Evolutionary conservation across 1,140 invertebrate genomes (phyloP).

Genomic region (Drosophila arizonae): DNA sequence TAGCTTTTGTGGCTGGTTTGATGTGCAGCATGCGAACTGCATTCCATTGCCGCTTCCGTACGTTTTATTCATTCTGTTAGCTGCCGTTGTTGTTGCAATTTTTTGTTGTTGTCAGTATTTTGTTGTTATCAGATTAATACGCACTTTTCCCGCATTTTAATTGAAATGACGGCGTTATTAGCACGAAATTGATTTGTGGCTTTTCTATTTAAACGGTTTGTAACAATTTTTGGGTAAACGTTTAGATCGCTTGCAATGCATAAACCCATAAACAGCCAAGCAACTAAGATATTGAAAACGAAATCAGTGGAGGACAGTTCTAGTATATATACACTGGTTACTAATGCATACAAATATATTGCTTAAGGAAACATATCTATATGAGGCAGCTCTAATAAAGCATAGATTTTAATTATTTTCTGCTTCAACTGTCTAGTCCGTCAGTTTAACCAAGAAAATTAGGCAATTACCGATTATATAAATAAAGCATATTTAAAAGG

Average conservation of each 20-base stretch:
- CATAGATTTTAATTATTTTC: too few species aligned
- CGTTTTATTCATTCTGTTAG: slow-evolving; percentile 7
- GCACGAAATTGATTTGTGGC: slow-evolving; percentile 13
- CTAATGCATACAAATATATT: too few species aligned
- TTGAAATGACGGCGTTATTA: slow-evolving; percentile 8
- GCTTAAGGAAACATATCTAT: too few species aligned
- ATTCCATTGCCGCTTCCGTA: slow-evolving; percentile 1
- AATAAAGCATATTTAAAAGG: too few species aligned
- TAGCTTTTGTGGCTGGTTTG: slow-evolving; percentile 44
- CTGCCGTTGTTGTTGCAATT: not conserved
- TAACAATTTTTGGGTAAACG: not conserved
- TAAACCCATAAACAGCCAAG: not conserved
- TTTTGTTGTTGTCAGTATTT: not conserved
- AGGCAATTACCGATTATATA: too few species aligned
- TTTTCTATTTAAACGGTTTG: slow-evolving; percentile 2
- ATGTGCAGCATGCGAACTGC: slow-evolving; percentile 22
- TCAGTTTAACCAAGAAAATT: too few species aligned
- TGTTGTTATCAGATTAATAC: slow-evolving; percentile 13
- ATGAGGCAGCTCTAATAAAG: too few species aligned
- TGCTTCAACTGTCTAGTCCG: too few species aligned
- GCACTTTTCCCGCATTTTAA: slow-evolving; percentile 21
- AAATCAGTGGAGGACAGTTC: too few species aligned
- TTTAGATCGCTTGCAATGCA: not conserved
- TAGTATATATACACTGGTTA: too few species aligned
- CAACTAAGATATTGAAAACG: too few species aligned